These are phyloP conservation scores for Dendropsophus ebraccatus DNA, from an alignment of 2,113 vertebrate species.

Conservation along the genomic window DNA sequence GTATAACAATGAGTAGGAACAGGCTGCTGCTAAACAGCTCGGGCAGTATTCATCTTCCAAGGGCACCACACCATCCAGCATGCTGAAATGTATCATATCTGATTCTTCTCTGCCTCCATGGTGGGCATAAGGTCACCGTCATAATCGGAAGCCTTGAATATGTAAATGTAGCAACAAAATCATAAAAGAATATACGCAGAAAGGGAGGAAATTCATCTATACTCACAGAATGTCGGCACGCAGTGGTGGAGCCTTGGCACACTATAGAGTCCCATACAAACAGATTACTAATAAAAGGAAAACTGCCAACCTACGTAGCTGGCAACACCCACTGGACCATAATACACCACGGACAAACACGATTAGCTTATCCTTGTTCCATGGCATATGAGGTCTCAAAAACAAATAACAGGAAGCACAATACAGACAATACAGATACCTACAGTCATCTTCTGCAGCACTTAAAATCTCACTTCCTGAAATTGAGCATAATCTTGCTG, in stretches of 20 bases:
- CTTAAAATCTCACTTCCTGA: neutral
- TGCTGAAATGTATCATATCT: neutral
- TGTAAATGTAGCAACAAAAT: neutral
- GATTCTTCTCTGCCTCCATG: neutral
- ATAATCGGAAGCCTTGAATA: neutral
- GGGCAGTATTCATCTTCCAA: too few species aligned
- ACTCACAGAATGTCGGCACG: neutral
- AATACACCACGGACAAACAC: neutral
- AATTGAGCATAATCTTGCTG: neutral
- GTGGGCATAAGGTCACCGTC: neutral
- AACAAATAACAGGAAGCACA: neutral
- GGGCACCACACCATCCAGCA: too few species aligned
- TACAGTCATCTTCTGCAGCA: neutral
- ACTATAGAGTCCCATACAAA: neutral
- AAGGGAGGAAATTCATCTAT: neutral
- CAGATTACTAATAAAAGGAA: neutral
- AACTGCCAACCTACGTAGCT: neutral
- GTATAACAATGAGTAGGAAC: too few species aligned
- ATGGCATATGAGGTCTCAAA: neutral
- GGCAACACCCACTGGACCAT: neutral
- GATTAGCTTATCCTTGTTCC: neutral
- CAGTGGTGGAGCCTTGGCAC: neutral
- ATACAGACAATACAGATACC: neutral
- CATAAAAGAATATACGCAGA: neutral
- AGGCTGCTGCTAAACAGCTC: too few species aligned